A percentile compares a stretch with the other conserved stretches of the same genome.
Conservation (phyloP, 2,113 vertebrate genomes). For the Nyctereutes procyonoides region DNA sequence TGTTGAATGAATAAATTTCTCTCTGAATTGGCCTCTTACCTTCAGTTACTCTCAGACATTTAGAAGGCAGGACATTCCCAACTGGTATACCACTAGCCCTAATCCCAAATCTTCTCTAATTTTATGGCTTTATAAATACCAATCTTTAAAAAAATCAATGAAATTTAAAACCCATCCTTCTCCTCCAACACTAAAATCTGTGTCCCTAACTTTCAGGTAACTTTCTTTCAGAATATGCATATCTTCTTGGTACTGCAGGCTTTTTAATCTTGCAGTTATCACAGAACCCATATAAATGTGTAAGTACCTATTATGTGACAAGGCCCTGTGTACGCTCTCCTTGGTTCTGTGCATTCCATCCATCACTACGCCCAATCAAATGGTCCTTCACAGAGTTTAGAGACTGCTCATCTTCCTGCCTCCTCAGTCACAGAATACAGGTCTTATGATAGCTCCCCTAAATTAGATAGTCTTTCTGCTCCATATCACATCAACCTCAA, state of each 20-base stretch:
- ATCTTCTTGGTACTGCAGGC: neutral
- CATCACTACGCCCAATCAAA: neutral
- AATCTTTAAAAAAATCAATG: neutral
- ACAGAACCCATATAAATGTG: neutral
- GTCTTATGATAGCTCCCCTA: neutral
- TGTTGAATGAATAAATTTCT: slow-evolving; percentile 38
- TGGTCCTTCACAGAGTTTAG: neutral
- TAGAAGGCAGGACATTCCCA: slow-evolving; percentile 1
- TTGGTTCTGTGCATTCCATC: neutral
- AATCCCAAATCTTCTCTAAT: slow-evolving; percentile 8
- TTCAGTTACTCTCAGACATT: slow-evolving; percentile 20
- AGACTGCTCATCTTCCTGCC: neutral
- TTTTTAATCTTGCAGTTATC: slow-evolving; percentile 52
- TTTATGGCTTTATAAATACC: neutral
- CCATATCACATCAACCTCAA: slow-evolving; percentile 5
- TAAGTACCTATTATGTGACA: neutral
- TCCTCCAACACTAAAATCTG: neutral
- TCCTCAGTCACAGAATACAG: neutral
- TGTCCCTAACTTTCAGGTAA: neutral
- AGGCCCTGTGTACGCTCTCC: neutral
- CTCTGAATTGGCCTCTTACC: slow-evolving; percentile 2
- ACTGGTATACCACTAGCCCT: neutral
- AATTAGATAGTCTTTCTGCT: neutral
- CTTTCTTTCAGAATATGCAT: neutral
- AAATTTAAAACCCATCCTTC: neutral